Evolutionary conservation across 2,113 vertebrate species (phyloP), one percentile per base, ranked within the genome.

Genomic region (Dasyornis broadbenti): DNA sequence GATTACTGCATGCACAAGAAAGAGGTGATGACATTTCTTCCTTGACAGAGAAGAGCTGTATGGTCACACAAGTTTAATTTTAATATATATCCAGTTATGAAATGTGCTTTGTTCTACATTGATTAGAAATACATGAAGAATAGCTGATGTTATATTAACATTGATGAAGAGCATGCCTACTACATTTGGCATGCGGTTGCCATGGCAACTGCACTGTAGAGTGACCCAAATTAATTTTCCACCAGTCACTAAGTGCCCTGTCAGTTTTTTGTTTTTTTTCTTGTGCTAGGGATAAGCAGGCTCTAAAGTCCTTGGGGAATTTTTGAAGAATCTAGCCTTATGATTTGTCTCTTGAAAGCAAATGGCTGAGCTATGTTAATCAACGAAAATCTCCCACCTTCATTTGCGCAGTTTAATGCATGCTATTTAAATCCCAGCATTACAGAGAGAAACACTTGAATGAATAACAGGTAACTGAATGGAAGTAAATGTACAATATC

Each of bases 171-270:
- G 15, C 4, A 5, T 82, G n/a, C 49, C 63, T 93, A 54, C 82
- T 95, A 40, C 92, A 92, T 96, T 97, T 97, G 97, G 84, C 89
- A 96, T 97, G 94, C 91, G 40, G 95, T 98, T 97, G 39, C 94
- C 89, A 97, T 98, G 94, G 96, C 86, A 97, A 98, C 97, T 2
- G 6, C 90, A 79, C 95, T 73, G 86, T 85, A 83, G 93, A 95
- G 82, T 98, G 96, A 97, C 92, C 96, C 90, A 98, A 98, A 98
- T 98, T 97, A 96, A 96, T 98, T 97, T 97, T 92, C 89, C 42
- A 97, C 91, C 84, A 95, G 94, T 92, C 87, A 88, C 85, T 92
- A 97, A 89, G 95, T 88, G 77, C 53, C 72, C 72, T 95, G 89
- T 96, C 81, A 86, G 44, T 40, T 63, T 39, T 22, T 20, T 5